Conservation (phyloP, 2,888 invertebrate genomes). For the Eupithecia subfuscata region DNA sequence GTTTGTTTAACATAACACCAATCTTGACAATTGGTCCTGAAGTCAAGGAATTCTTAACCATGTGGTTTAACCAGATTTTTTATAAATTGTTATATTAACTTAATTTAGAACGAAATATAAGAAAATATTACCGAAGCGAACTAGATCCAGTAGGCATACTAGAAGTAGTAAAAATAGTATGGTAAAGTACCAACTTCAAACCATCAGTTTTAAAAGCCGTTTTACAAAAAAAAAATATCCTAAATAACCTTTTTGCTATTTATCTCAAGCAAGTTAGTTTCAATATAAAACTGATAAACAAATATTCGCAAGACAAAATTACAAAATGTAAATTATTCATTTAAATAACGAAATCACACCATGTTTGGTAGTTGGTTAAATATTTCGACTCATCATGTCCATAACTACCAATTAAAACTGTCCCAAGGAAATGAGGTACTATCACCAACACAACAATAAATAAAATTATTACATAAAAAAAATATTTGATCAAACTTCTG, state of each 20-base stretch:
- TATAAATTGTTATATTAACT: not conserved
- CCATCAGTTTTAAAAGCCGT: too few species aligned
- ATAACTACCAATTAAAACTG: conserved; percentile 44
- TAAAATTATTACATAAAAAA: not conserved
- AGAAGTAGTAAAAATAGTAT: too few species aligned
- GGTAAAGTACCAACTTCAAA: not conserved
- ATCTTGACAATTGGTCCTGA: not conserved
- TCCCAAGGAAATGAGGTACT: conserved; percentile 36
- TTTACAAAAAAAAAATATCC: too few species aligned
- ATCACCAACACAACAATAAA: conserved; percentile 4
- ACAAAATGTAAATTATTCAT: conserved; percentile 32
- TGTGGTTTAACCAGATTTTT: not conserved
- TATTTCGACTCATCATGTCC: conserved; percentile 35
- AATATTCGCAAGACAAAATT: conserved; percentile 9
- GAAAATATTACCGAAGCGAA: too few species aligned
- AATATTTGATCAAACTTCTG: not conserved
- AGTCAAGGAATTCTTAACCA: not conserved
- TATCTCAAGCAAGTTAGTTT: too few species aligned
- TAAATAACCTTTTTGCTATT: too few species aligned
- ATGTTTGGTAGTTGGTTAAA: conserved; percentile 40
- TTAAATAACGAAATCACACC: conserved; percentile 36
- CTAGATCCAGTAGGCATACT: too few species aligned
- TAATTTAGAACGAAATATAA: too few species aligned
- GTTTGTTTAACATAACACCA: conserved; percentile 27
- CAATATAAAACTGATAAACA: too few species aligned